Evolutionary conservation across 2,797 vertebrate species (phyloP).

Genomic region (Xenopus petersii): DNA sequence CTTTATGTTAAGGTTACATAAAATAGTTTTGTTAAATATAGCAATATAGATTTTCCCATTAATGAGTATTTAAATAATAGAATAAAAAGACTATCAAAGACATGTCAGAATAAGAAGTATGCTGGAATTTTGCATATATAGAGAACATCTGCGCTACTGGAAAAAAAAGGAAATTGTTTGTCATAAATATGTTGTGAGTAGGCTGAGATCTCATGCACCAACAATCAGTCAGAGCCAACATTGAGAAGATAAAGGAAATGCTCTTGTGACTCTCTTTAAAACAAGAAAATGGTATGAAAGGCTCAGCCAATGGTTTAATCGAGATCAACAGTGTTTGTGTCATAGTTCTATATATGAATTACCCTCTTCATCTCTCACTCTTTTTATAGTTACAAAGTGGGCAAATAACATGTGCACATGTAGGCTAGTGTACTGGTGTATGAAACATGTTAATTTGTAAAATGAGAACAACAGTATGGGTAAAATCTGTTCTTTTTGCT

Average conservation of each 20-base stretch:
- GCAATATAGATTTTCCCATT: too few species aligned
- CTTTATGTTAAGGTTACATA: too few species aligned
- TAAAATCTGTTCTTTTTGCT: too few species aligned
- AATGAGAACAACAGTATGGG: too few species aligned
- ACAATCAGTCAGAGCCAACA: conserved; percentile 17
- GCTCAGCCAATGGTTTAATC: not conserved
- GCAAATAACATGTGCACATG: too few species aligned
- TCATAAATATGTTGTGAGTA: conserved; percentile 52
- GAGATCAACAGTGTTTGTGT: not conserved
- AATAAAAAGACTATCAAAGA: not conserved
- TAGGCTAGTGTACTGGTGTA: too few species aligned
- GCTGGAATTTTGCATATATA: conserved; percentile 51
- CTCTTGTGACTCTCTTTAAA: not conserved
- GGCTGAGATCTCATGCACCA: conserved; percentile 52
- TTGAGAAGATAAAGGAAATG: conserved; percentile 7
- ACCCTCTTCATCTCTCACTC: too few species aligned
- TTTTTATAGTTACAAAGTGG: too few species aligned
- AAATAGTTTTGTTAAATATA: too few species aligned
- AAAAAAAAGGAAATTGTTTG: conserved; percentile 56
- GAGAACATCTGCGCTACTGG: conserved; percentile 58
- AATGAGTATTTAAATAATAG: too few species aligned
- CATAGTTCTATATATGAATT: not conserved
- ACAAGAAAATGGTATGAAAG: conserved; percentile 6
- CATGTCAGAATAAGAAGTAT: conserved; percentile 50
- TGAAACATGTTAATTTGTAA: too few species aligned